phyloP scores from a whole-genome alignment of 2,113 vertebrate genomes.

The Cynocephalus volans region DNA sequence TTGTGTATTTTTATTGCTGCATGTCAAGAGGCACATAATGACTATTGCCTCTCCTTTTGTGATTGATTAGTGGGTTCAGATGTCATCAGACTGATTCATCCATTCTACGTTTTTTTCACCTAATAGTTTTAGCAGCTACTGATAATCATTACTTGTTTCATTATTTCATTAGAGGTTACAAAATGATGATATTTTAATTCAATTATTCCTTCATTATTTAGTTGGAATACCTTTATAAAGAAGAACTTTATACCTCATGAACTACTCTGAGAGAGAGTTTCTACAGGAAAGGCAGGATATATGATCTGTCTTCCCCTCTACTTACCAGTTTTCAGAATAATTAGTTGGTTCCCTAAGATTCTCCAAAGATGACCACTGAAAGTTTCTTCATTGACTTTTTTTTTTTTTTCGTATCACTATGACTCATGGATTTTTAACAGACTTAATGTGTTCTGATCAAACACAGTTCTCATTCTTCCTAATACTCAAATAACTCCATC shows the following conservation, averaged over 20 bases:
- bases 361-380: neutral
- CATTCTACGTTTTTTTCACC: neutral
- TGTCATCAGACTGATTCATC: neutral
- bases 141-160: neutral
- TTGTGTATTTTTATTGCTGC: neutral
- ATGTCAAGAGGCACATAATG: neutral
- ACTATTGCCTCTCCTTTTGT: neutral
- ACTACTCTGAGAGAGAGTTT: neutral
- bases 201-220: slow-evolving; percentile 6
- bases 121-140: neutral
- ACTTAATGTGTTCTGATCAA: neutral
- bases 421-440: slow-evolving; percentile 38
- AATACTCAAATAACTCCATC: slow-evolving; percentile 7
- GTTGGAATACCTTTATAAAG: neutral
- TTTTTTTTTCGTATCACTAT: neutral
- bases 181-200: slow-evolving; percentile 47
- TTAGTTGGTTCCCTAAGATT: slow-evolving; percentile 17
- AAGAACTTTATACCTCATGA: neutral
- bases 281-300: neutral
- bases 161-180: slow-evolving; percentile 35
- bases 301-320: neutral
- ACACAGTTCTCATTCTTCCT: neutral
- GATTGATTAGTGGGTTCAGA: neutral
- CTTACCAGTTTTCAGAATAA: slow-evolving; percentile 45
- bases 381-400: neutral